Conservation (phyloP, 2,113 vertebrate genomes). For the Pongo abelii region DNA sequence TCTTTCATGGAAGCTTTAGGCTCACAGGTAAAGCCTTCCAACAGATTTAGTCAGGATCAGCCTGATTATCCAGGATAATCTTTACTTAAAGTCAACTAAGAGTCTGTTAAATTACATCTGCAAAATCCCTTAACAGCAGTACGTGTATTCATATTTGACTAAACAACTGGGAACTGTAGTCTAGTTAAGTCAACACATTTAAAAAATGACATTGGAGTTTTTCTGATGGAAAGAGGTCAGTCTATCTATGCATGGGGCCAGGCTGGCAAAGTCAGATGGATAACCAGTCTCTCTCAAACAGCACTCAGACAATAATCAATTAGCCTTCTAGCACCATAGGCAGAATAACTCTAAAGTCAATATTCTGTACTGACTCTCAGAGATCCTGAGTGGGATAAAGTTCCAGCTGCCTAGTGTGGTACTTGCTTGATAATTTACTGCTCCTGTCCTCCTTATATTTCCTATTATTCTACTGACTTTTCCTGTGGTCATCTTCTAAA, state of each 20-base stretch:
- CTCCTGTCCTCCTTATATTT: not conserved
- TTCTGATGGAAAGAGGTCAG: not conserved
- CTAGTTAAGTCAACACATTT: not conserved
- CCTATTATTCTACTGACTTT: not conserved
- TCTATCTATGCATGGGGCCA: too few relatives aligned
- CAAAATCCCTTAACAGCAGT: not conserved
- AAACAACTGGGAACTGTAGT: not conserved
- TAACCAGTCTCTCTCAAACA: rapidly evolving
- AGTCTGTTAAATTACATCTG: not conserved
- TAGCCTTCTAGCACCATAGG: not conserved
- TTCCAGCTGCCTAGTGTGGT: not conserved
- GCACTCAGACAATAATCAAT: not conserved
- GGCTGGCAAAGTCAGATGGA: not conserved
- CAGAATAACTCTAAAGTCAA: not conserved
- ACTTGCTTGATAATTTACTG: not conserved
- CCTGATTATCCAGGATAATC: not conserved
- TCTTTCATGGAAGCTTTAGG: not conserved
- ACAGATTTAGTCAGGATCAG: not conserved
- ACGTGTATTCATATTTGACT: not conserved
- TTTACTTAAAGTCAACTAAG: not conserved
- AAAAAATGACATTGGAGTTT: not conserved
- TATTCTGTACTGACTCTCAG: not conserved
- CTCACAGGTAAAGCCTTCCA: not conserved
- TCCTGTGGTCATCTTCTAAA: not conserved
- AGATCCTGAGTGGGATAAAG: not conserved